These are phyloP conservation scores for Pollenia griseotomentosa DNA, from an alignment of 2,888 invertebrate species.

Conservation along the genomic window DNA sequence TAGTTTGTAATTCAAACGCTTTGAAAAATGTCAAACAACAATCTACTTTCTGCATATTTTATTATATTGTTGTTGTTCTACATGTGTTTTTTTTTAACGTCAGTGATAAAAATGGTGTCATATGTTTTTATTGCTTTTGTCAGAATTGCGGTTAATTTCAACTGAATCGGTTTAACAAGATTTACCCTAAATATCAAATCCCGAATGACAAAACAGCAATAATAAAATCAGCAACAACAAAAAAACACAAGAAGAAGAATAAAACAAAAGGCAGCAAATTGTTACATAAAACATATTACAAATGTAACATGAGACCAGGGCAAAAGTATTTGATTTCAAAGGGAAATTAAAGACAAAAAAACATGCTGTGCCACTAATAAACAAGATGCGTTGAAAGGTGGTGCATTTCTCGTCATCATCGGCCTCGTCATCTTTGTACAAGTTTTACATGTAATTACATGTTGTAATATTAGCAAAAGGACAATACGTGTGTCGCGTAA, in stretches of 20 bases:
- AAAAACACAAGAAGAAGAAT: constrained; percentile 35
- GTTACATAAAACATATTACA: constrained; percentile 66
- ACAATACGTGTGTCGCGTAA: constrained; percentile 11
- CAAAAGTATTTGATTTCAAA: constrained; percentile 52
- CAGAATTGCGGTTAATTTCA: constrained; percentile 71
- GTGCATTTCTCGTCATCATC: constrained; percentile 16
- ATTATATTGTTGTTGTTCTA: constrained; percentile 16
- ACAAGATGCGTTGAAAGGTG: constrained; percentile 39
- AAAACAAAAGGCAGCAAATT: constrained; percentile 52
- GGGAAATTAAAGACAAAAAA: constrained; percentile 9
- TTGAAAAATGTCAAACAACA: constrained; percentile 63
- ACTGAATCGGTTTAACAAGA: constrained; percentile 72
- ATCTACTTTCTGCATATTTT: constrained; percentile 50
- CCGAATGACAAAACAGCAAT: constrained; percentile 41
- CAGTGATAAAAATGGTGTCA: constrained; percentile 74
- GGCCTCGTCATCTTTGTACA: not conserved
- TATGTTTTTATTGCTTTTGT: constrained; percentile 76
- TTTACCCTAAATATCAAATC: constrained; percentile 65
- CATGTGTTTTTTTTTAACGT: constrained; percentile 21
- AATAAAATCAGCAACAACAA: constrained; percentile 34
- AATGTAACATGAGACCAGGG: constrained; percentile 51
- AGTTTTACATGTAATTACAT: constrained; percentile 22
- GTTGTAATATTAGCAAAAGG: constrained; percentile 1
- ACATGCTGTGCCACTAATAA: constrained; percentile 20
- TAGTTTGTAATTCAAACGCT: not conserved